Evolutionary conservation across 2,797 vertebrate species (phyloP), one percentile per base, ranked within the genome.

Genomic region (Pogonophryne albipinna): DNA sequence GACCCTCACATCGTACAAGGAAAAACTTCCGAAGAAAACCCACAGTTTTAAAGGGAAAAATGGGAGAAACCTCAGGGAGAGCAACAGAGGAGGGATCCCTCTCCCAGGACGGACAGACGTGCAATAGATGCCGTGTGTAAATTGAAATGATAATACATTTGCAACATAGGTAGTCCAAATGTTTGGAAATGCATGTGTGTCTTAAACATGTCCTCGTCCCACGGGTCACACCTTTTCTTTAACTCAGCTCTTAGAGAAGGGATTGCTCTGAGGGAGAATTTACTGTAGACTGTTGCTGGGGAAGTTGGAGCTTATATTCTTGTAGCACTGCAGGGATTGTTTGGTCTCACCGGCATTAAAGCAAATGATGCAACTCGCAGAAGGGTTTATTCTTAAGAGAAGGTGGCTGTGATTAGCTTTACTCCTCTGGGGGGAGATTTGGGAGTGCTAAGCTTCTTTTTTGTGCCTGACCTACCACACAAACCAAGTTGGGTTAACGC

Each of bases 321-420:
- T 2, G 38, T 19, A 60, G 69, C 19, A 23, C 53, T 16, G 42
- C 45, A 19, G 50, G 61, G 51, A 73, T 63, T 72, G 71, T 77
- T 38, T 27, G 38, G 60, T 75, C 80, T 74, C 66, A 47, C 27
- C 60, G 56, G 81, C 73, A 66, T 78, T 68, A 74, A 85, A 83
- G 65, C 71, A 80, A 88, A 82, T 76, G 66, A 77, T 79, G 76
- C 81, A 74, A 71, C 80, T 85, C 83, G 68, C 66, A 81, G 64
- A 60, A 49, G 66, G 38, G 62, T 44, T 59, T 72, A 74, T 58
- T 71, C 16, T 76, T n/a, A 20, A 53, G 71, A 77, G 67, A 64
- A 86, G 74, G 80, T 72, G 83, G 53, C 78, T 81, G 57, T 78
- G 83, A 89, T 89, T 84, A 86, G 78, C 71, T 74, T 0, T 38